These are phyloP conservation scores for Aplysina aerophoba DNA, from an alignment of 37 sponge, comb jelly and placozoan species.

Conservation along the genomic window DNA sequence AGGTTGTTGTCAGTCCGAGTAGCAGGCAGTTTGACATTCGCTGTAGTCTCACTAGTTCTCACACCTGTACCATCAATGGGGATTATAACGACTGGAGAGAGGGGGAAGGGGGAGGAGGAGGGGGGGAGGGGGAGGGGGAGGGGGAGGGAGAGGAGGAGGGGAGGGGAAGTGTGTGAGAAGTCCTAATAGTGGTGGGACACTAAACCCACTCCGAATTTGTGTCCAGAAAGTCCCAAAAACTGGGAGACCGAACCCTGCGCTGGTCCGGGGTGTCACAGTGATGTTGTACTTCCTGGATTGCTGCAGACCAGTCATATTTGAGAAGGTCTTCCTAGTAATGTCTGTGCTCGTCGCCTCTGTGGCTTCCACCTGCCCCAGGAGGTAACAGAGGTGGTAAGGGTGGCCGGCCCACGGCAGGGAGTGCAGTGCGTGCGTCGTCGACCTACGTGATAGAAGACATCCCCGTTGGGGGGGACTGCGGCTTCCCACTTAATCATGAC, in stretches of 20 bases:
- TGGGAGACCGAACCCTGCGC: not conserved
- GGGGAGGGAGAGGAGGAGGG: not conserved
- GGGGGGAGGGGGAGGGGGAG: not conserved
- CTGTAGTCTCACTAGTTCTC: too few relatives aligned
- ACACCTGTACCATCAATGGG: too few relatives aligned
- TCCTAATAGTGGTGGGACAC: not conserved
- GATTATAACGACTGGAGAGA: too few relatives aligned
- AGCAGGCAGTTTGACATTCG: too few relatives aligned
- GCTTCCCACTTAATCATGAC: not conserved
- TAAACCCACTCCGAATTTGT: not conserved
- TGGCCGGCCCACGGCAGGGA: too few relatives aligned
- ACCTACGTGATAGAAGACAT: not conserved
- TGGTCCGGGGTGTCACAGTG: not conserved
- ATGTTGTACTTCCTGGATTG: not conserved
- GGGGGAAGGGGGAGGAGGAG: not conserved
- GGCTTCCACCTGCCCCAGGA: too few relatives aligned
- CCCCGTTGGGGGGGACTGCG: not conserved
- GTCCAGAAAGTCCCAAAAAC: not conserved
- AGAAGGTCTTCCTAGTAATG: too few relatives aligned
- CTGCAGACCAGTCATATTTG: not conserved
- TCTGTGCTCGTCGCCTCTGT: too few relatives aligned
- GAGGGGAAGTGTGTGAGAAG: too few relatives aligned
- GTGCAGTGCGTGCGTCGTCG: too few relatives aligned
- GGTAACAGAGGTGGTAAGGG: too few relatives aligned
- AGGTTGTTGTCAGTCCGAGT: too few relatives aligned